Evolutionary conservation across 2,888 invertebrate species (phyloP), one percentile per base, ranked within the genome.

Genomic region (Celastrina argiolus): DNA sequence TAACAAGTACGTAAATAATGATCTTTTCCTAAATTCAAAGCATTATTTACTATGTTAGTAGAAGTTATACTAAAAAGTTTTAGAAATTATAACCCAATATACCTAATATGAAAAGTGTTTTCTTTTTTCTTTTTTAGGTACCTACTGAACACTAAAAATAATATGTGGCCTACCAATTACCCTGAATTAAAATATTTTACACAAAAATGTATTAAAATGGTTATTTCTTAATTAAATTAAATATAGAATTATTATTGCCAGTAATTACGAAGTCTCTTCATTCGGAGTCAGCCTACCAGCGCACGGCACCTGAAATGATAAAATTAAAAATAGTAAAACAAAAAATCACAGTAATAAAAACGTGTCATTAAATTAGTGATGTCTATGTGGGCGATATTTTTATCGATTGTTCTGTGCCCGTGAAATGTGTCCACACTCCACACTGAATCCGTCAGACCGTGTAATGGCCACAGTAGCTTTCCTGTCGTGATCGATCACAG

Each of bases 401-500:
- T 83, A 84, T 84, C 85, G 83, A 84, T 81, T 74, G 72, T 71
- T 73, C 75, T 77, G 78, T 79, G 70, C 73, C 70, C 72, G 71
- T 73, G 72, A 71, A 65, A 68, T 69, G 70, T 71, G 75, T 71
- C 69, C 77, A 82, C 81, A 82, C 81, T 71, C 69, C 77, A 82
- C 81, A 82, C 81, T 81, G 74, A 77, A 75, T 75, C 72, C 71
- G 81, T 81, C 80, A 76, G 78, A 77, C 76, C 81, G 79, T 81
- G 75, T 79, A 81, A 83, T 71, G 71, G 72, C 75, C 70, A 74
- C 77, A 76, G 82, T 80, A 80, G 83, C 77, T 66, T 72, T 68
- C 75, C 76, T 80, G 80, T 80, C 81, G 80, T 82, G 78, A 88
- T 88, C 86, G 81, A 88, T 89, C 87, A 88, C 81, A 74, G 74